Percentiles rank a stretch among this genome's conserved stretches.
Conservation (phyloP, 2,113 vertebrate species). For the Amphiprion percula region DNA sequence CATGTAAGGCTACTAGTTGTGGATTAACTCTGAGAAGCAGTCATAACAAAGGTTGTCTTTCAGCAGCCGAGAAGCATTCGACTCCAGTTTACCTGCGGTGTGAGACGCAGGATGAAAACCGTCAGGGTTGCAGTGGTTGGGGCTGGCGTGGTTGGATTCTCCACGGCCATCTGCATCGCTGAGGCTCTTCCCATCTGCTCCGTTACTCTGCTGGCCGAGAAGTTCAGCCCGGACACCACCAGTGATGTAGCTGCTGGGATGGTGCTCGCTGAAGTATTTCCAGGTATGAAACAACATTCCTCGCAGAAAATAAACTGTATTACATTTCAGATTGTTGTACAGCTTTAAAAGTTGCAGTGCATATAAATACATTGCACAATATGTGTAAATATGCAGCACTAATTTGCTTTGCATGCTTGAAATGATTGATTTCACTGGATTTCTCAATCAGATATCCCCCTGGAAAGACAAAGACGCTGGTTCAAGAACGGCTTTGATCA, state of each 20-base stretch:
- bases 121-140: conserved; percentile 87
- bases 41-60: not conserved
- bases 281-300: conserved; percentile 81
- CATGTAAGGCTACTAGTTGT: not conserved
- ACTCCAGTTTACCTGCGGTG: not conserved
- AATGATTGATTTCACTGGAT: not conserved
- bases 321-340: not conserved
- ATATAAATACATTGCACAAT: too few relatives aligned
- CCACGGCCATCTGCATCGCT: conserved; percentile 88
- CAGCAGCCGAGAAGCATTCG: not conserved
- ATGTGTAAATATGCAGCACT: not conserved
- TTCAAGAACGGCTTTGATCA: conserved; percentile 91
- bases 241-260: conserved; percentile 94
- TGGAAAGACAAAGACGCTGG: conserved; percentile 88
- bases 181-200: conserved; percentile 84
- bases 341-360: not conserved
- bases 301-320: not conserved
- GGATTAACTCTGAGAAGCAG: not conserved
- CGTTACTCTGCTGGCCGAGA: conserved; percentile 87
- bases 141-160: conserved; percentile 90
- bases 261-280: conserved; percentile 84
- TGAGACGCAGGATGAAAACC: conserved; percentile 54
- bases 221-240: conserved; percentile 91
- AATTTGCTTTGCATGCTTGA: not conserved
- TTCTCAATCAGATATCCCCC: conserved; percentile 81